phyloP scores from a whole-genome alignment of 1,140 invertebrate genomes.

The Elymnias hypermnestra region DNA sequence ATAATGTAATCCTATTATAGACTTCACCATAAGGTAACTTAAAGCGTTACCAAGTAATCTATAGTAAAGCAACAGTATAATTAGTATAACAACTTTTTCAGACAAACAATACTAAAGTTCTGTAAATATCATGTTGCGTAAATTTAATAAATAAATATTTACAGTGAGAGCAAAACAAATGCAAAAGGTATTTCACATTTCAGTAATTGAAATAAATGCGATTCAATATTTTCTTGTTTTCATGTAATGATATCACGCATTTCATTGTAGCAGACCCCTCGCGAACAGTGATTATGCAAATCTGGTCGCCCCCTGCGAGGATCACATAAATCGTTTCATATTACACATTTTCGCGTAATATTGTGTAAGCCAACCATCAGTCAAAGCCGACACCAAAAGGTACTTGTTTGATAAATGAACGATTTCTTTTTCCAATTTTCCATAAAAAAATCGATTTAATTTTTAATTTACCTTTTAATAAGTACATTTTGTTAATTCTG shows the following conservation, averaged over 20 bases:
- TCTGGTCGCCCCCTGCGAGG: constrained; percentile 33
- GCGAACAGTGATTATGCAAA: constrained; percentile 52
- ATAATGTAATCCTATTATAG: no score
- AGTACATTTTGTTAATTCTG: no score
- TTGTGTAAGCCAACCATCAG: constrained; percentile 20
- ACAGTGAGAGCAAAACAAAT: background rate
- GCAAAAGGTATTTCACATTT: no score
- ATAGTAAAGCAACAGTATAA: no score
- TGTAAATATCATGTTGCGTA: no score
- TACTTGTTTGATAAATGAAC: constrained; percentile 33
- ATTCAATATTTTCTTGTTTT: constrained; percentile 15
- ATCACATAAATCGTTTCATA: constrained; percentile 57
- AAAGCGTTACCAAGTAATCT: no score
- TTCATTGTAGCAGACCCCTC: constrained; percentile 33
- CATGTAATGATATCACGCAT: constrained; percentile 34
- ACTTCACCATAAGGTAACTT: no score
- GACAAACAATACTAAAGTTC: no score
- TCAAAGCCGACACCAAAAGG: constrained; percentile 19
- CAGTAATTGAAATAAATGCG: constrained; percentile 10
- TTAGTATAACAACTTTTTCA: no score
- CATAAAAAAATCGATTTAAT: background rate
- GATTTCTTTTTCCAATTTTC: constrained; percentile 1
- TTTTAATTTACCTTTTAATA: no score
- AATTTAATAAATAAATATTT: no score
- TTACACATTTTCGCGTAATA: constrained; percentile 53